Evolutionary conservation across 2,113 vertebrate genomes (phyloP).

Genomic region (Gallinago media): DNA sequence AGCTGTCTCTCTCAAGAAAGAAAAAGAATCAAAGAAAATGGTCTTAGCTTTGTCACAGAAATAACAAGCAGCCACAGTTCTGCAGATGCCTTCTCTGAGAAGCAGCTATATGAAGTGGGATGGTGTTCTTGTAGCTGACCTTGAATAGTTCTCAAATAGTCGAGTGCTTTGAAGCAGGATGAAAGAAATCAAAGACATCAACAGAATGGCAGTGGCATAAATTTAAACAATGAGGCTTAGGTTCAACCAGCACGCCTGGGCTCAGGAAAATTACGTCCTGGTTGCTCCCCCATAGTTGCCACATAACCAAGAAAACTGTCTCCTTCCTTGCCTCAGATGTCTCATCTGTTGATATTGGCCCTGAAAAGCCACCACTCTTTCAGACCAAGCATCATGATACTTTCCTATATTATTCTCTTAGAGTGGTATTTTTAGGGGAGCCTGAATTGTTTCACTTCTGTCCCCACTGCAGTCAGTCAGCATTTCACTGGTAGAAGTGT

Average conservation of each 20-base stretch:
- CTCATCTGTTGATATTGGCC: neutral
- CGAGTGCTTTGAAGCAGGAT: neutral
- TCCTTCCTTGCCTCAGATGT: neutral
- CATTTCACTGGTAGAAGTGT: neutral
- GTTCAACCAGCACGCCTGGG: neutral
- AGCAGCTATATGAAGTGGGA: neutral
- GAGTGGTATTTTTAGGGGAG: neutral
- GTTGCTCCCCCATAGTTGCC: neutral
- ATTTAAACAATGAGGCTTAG: neutral
- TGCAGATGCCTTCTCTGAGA: neutral
- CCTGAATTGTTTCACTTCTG: neutral
- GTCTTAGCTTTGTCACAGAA: neutral
- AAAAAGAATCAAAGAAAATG: slow-evolving; percentile 7
- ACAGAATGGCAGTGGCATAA: neutral
- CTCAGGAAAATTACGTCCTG: neutral
- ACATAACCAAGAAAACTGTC: neutral
- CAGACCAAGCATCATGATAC: neutral
- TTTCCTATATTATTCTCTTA: neutral
- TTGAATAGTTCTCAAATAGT: neutral
- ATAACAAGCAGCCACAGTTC: neutral
- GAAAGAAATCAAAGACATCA: neutral
- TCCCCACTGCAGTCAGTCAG: neutral
- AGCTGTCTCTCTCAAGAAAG: slow-evolving; percentile 9
- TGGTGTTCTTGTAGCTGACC: neutral
- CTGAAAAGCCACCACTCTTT: neutral